Evolutionary conservation across 2,113 vertebrate genomes (phyloP), one percentile per base, ranked within the genome.

Genomic region (Nannobrachium achirus): DNA sequence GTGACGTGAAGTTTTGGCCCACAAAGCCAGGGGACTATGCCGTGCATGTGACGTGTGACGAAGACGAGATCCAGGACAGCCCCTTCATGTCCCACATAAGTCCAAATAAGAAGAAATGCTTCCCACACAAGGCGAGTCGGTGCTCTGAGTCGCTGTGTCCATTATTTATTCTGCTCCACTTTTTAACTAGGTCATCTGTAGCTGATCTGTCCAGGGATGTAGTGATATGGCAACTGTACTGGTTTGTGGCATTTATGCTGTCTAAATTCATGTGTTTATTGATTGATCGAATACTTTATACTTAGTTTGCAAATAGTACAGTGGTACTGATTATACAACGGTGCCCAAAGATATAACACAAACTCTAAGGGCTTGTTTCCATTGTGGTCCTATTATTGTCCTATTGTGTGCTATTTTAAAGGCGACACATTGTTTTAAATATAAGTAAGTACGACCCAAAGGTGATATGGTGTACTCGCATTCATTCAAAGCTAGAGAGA

Each of bases 11-110:
- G 66, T 93, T 94, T 19, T 93, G 90, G 92, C 93, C 94, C 41
- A 93, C 89, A 45, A 59, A 94, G 69, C 91, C 93, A 0, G 93
- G 93, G 3, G 93, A 95, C 86, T 93, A 93, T 5, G 92, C 93
- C 0, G 92, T 95, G 52, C 91, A 92, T 60, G 91, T 94, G 75
- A 94, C 92, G 91, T 95, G 92, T 0, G 91, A 56, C 15, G 11
- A 15, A 3, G 16, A 64, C 45, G 53, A 62, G 56, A 75, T 48
- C 78, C 91, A 92, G 73, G 89, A 93, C 71, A 93, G 92, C 67
- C 92, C 93, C 2, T 94, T 92, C 68, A 94, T 96, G 89, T 92
- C 93, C 63, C 90, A 88, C 76, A 94, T 94, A 80, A 90, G 89
- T 20, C 93, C 90, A 0, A 92, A 93, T 70, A 85, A 63, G 89